phyloP scores from a whole-genome alignment of 1,140 invertebrate genomes.

The Hylyphantes graminicola region DNA sequence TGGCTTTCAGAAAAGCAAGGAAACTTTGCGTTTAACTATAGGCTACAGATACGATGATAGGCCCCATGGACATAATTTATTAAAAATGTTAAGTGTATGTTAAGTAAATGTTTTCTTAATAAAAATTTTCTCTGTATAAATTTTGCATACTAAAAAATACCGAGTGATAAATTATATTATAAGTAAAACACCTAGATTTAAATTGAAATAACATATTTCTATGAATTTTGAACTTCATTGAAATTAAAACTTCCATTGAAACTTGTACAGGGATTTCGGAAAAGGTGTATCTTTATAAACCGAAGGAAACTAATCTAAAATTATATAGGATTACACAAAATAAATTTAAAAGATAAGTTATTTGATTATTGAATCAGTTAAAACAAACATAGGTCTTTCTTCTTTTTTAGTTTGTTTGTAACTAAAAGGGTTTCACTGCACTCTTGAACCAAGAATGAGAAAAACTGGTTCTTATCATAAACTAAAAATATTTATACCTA shows the following conservation, averaged over 20 bases:
- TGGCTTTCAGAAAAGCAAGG: too few relatives aligned
- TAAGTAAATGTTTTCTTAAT: too few relatives aligned
- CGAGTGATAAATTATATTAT: background rate
- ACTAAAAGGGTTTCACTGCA: background rate
- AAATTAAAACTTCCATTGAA: constrained; percentile 12
- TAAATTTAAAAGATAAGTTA: background rate
- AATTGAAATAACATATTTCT: background rate
- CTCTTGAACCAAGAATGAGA: constrained; percentile 22
- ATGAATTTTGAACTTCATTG: too few relatives aligned
- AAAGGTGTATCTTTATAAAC: too few relatives aligned
- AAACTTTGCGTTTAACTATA: too few relatives aligned
- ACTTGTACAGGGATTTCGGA: background rate
- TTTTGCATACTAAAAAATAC: background rate
- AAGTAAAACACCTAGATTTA: background rate
- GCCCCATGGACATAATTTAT: too few relatives aligned
- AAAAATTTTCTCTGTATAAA: background rate
- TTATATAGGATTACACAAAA: background rate
- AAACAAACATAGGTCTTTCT: background rate
- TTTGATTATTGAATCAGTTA: background rate
- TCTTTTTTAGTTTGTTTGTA: too few relatives aligned
- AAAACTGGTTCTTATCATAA: constrained; percentile 19
- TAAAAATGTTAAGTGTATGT: too few relatives aligned
- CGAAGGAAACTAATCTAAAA: background rate
- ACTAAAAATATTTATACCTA: background rate
- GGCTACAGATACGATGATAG: too few relatives aligned